phyloP scores from a whole-genome alignment of 2,113 vertebrate genomes.

The Perca flavescens region DNA sequence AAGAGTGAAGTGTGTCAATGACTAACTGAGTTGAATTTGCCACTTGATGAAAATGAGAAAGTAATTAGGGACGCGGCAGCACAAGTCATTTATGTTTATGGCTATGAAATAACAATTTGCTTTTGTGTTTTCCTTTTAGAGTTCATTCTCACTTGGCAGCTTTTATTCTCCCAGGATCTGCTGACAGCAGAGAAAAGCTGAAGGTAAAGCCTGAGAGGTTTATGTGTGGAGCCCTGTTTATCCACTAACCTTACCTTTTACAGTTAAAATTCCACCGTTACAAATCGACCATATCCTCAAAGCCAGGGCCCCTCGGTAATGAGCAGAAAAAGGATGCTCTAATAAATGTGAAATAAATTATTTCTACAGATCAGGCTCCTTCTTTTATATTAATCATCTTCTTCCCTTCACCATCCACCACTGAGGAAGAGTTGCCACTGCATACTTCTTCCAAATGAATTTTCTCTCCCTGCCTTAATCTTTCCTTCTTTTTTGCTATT shows the following conservation, averaged over 20 bases:
- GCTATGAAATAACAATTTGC: conserved; percentile 25
- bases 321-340: conserved; percentile 31
- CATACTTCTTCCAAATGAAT: conserved; percentile 51
- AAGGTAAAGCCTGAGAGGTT: conserved; percentile 14
- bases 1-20: conserved; percentile 34
- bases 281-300: conserved; percentile 3
- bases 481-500: conserved; percentile 26
- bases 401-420: conserved; percentile 53
- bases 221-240: conserved; percentile 13
- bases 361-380: conserved; percentile 53
- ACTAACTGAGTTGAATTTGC: conserved; percentile 37
- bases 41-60: conserved; percentile 43
- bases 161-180: neutral
- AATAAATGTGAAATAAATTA: conserved; percentile 64
- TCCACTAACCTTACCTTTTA: conserved; percentile 7
- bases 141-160: neutral
- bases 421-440: conserved; percentile 37
- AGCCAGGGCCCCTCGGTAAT: conserved; percentile 17
- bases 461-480: conserved; percentile 54
- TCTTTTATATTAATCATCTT: conserved; percentile 66
- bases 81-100: conserved; percentile 25
- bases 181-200: conserved; percentile 4
- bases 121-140: conserved; percentile 9
- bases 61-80: conserved; percentile 25
- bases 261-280: neutral